Conservation (phyloP, 1,140 invertebrate genomes). For the Eupristina koningsbergeri region DNA sequence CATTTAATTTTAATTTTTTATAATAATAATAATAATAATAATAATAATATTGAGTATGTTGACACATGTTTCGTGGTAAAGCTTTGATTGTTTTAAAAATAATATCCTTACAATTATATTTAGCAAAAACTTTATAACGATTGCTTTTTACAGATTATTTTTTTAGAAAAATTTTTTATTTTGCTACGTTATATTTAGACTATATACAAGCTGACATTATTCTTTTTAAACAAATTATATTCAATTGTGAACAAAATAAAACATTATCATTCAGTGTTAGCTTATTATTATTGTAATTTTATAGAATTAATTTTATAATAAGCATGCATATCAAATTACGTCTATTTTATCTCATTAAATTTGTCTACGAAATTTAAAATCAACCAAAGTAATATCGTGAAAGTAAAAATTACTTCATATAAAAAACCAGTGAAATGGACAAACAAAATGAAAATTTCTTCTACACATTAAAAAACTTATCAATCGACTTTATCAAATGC, state of each 20-base stretch:
- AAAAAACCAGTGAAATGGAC: not conserved
- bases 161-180: conserved; percentile 30
- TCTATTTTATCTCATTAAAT: not conserved
- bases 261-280: not conserved
- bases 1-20: not conserved
- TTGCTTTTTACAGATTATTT: not conserved
- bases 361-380: not conserved
- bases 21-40: conserved; percentile 19
- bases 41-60: conserved; percentile 48
- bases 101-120: not conserved
- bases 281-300: too few species aligned
- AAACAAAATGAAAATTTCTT: conserved; percentile 17
- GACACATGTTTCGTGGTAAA: conserved; percentile 71
- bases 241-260: not conserved
- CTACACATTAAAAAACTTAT: not conserved
- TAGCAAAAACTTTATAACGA: not conserved
- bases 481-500: not conserved
- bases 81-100: conserved; percentile 44
- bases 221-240: not conserved
- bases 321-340: not conserved
- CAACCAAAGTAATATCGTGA: not conserved
- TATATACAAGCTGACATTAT: not conserved
- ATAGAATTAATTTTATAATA: too few species aligned
- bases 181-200: not conserved
- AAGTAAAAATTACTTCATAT: not conserved